Base-by-base conservation (phyloP, 2,113 vertebrate genomes). In the Trogon melanurus region DNA sequence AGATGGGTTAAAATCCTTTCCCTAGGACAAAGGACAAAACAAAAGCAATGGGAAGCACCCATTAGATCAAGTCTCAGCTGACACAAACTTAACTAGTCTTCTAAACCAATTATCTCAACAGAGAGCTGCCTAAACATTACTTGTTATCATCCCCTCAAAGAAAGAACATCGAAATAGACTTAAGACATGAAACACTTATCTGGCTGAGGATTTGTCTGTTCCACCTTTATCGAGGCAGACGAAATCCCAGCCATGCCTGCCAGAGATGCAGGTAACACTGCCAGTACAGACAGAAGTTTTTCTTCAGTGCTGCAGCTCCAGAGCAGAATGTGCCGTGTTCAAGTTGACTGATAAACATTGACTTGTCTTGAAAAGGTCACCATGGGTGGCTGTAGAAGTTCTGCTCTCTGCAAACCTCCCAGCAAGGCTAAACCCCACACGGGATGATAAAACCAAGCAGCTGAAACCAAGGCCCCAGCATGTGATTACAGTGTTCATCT, bases 201-300 rank as follows among this genome's bases (percentile, higher is more conserved):
- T 41, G 60, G 30, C 41, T 34, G 66, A 67, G 66, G 56, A 30
- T 34, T 23, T 0, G 1, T 23, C 23, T 22, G 60, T 32, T 91
- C 78, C 60, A 30, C 1, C 0, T 9, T 2, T 1, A 22, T 5
- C 0, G 0, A 54, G 14, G 34, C 38, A 72, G 69, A 58, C 3
- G 5, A 70, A 85, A 47, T 13, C 60, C 38, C 1, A 0, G 20
- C 23, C 8, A 2, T 5, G 10, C 27, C 48, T 48, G 30, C 19
- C 4, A 6, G 44, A 26, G 32, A 45, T 19, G 51, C 38, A 78
- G 71, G 92, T 82, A 90, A 54, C 7, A 2, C 61, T 38, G 16
- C 32, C 76, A 61, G 71, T 30, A 26, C 14, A 54, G 26, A 29
- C 19, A n/a, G 11, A 78, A 66, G 53, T 25, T 80, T 12, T 51